Evolutionary conservation across 2,888 invertebrate genomes (phyloP).

Genomic region (Drosophila heteroneura): DNA sequence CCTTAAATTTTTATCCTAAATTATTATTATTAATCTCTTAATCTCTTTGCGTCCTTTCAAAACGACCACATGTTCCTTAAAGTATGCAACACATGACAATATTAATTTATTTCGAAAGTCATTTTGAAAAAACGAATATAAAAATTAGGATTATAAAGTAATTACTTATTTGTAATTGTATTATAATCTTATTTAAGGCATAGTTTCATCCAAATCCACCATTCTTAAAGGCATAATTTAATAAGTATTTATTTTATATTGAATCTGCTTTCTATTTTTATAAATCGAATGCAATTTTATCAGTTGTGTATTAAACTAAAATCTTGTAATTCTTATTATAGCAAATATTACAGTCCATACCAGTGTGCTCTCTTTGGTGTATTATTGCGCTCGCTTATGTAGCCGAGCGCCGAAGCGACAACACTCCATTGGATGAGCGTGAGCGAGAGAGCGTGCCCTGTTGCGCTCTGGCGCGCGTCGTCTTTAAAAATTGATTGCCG

Average conservation of each 20-base stretch:
- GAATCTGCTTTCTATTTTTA: not conserved
- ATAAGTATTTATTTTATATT: not conserved
- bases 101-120: not conserved
- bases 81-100: constrained; percentile 29
- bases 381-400: constrained; percentile 38
- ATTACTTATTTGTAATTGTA: not conserved
- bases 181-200: not conserved
- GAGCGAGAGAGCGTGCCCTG: constrained; percentile 67
- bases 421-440: constrained; percentile 38
- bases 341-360: not conserved
- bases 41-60: not conserved
- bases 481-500: constrained; percentile 78
- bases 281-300: not conserved
- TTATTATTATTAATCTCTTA: not conserved
- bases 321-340: not conserved
- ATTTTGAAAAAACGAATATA: not conserved
- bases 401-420: constrained; percentile 19
- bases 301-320: not conserved
- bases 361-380: constrained; percentile 51
- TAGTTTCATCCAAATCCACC: not conserved
- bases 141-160: not conserved
- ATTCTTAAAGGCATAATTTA: not conserved
- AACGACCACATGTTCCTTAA: constrained; percentile 12
- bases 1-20: too few relatives aligned
- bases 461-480: constrained; percentile 77